Base-by-base conservation (phyloP, 2,888 invertebrate species). In the Taphrorychus bicolor region DNA sequence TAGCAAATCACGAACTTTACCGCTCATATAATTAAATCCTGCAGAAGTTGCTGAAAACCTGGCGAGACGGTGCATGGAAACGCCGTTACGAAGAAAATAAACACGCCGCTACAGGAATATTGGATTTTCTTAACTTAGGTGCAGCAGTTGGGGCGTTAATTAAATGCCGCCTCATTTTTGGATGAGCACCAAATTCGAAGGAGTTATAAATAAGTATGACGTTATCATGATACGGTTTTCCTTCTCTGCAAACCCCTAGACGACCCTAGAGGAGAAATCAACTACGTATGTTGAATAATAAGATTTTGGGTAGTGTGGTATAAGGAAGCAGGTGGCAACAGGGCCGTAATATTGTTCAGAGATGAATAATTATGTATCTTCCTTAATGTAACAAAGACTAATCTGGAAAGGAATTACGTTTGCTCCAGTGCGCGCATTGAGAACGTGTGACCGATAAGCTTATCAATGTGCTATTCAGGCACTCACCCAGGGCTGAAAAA, bases 1-100 rank as follows among this genome's bases (percentile, higher is more conserved):
- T 42, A 48, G 48, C 48, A 48, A 59, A 59, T 59, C 59, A 48
- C 49, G 59, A 59, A 59, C 49, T 59, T 59, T 59, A 51, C 59
- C 49, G 59, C 49, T 59, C 49, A 59, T 59, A 51, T 49, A 49
- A 59, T 59, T 59, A 59, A 59, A 32, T 59, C 32, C 32, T 21
- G 19, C 49, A 59, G 32, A 59, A 51, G 59, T 59, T 59, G 59
- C 59, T 32, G 49, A 49, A 59, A 59, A 59, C 49, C 49, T 59
- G 24, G 32, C 18, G 45, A 48, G 45, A 58, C 58, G 48, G 42
- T 42, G 32, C 48, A 59, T 32, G 19, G 51, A 59, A 59, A 59
- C 51, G 49, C 24, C 40, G 48, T 18, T 48, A 22, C 23, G 16
- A 42, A 48, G 22, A 42, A 58, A 56, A 56, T 56, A 56, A 56